A percentile compares a stretch with the other conserved stretches of the same genome.
phyloP scores from a whole-genome alignment of 1,140 invertebrate species.

The Rhopalosiphum maidis region DNA sequence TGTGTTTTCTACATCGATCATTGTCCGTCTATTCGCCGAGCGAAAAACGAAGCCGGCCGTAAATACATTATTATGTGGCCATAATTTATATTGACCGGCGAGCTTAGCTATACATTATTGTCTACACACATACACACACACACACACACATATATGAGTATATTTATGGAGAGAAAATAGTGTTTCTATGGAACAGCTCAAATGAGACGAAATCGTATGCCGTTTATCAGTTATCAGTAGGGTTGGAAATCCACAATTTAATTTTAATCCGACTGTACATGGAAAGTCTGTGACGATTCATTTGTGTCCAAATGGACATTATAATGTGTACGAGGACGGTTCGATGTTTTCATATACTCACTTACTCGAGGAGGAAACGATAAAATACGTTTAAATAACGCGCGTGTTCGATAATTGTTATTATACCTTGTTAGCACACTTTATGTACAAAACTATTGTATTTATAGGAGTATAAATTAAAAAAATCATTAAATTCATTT shows the following conservation, averaged over 20 bases:
- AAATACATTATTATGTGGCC: slow-evolving; percentile 3
- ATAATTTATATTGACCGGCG: background rate
- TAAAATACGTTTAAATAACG: background rate
- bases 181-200: background rate
- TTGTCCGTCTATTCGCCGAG: background rate
- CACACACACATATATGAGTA: background rate
- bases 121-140: background rate
- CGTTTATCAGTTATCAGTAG: background rate
- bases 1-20: slow-evolving; percentile 14
- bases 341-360: background rate
- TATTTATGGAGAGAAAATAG: background rate
- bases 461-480: no score
- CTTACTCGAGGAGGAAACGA: background rate
- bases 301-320: background rate
- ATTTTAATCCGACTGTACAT: background rate
- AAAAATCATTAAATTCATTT: background rate
- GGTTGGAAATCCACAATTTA: background rate
- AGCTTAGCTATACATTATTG: background rate
- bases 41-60: background rate
- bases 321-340: background rate
- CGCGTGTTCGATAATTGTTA: no score
- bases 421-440: no score
- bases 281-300: background rate
- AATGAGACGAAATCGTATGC: background rate
- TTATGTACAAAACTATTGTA: no score